These are phyloP conservation scores for Limnephilus lunatus DNA, from an alignment of 2,888 invertebrate genomes.

Conservation along the genomic window DNA sequence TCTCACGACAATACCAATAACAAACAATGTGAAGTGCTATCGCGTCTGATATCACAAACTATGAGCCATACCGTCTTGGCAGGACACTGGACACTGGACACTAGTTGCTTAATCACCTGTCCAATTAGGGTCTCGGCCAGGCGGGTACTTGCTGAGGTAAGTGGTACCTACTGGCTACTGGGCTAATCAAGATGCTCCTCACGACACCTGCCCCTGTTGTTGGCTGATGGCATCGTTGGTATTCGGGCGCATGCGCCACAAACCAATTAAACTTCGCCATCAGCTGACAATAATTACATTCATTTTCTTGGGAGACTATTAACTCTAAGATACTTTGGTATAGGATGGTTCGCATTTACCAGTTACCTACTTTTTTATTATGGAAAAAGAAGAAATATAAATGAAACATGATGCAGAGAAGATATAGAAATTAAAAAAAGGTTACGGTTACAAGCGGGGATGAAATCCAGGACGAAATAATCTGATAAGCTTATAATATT, in stretches of 20 bases:
- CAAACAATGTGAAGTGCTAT: not conserved
- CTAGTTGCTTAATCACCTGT: not conserved
- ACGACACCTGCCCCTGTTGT: not conserved
- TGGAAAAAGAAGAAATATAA: too few species aligned
- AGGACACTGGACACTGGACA: not conserved
- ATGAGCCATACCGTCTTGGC: not conserved
- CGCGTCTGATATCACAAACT: not conserved
- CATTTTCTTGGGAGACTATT: not conserved
- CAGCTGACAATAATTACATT: slow-evolving; percentile 17
- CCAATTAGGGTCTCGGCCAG: slow-evolving; percentile 17
- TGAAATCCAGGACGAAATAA: too few species aligned
- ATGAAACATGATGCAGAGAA: too few species aligned
- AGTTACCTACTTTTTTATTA: too few species aligned
- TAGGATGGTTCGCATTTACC: too few species aligned
- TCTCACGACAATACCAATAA: not conserved
- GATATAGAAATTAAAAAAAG: too few species aligned
- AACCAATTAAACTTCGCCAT: slow-evolving; percentile 22
- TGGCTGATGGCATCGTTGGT: not conserved
- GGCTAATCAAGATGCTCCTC: slow-evolving; percentile 21
- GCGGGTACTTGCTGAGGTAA: not conserved
- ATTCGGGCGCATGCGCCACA: slow-evolving; percentile 27
- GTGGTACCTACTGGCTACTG: too few species aligned
- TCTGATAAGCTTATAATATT: too few species aligned
- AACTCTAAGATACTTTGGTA: not conserved
- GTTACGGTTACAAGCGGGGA: too few species aligned